phyloP scores from a whole-genome alignment of 2,888 invertebrate species.

The Fragum whitleyi region DNA sequence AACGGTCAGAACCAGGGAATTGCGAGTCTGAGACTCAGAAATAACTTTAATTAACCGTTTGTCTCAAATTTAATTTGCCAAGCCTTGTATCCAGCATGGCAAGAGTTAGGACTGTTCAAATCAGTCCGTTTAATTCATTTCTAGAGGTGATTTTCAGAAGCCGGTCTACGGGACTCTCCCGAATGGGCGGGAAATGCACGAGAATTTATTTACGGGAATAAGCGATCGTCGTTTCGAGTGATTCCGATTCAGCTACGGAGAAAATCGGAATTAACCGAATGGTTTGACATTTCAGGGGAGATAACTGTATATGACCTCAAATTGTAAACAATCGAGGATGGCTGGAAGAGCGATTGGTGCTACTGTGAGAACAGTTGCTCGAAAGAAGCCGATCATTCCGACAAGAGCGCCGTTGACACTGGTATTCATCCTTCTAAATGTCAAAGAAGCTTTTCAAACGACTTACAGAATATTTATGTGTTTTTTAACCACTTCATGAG shows the following conservation, averaged over 20 bases:
- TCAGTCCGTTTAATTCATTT: too few species aligned
- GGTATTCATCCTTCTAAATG: slow-evolving; percentile 61
- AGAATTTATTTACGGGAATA: background rate
- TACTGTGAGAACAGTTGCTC: slow-evolving; percentile 94
- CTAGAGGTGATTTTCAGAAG: too few species aligned
- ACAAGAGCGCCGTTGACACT: slow-evolving; percentile 93
- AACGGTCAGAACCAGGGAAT: too few species aligned
- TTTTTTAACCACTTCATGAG: background rate
- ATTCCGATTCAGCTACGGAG: background rate
- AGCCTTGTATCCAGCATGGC: too few species aligned
- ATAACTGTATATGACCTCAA: slow-evolving; percentile 19
- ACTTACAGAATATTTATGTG: background rate
- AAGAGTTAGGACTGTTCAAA: too few species aligned
- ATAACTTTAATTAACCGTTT: too few species aligned
- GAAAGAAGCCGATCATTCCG: slow-evolving; percentile 89
- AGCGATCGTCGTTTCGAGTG: background rate
- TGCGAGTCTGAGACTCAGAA: too few species aligned
- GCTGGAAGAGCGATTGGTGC: slow-evolving; percentile 88
- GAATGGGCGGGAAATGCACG: background rate
- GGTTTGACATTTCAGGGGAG: slow-evolving; percentile 11
- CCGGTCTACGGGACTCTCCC: too few species aligned
- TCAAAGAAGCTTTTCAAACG: too few species aligned
- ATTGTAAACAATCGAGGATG: slow-evolving; percentile 57
- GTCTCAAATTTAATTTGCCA: too few species aligned
- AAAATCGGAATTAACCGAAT: background rate